Base-by-base conservation (phyloP, 1,140 invertebrate species). In the Apis mellifera region DNA sequence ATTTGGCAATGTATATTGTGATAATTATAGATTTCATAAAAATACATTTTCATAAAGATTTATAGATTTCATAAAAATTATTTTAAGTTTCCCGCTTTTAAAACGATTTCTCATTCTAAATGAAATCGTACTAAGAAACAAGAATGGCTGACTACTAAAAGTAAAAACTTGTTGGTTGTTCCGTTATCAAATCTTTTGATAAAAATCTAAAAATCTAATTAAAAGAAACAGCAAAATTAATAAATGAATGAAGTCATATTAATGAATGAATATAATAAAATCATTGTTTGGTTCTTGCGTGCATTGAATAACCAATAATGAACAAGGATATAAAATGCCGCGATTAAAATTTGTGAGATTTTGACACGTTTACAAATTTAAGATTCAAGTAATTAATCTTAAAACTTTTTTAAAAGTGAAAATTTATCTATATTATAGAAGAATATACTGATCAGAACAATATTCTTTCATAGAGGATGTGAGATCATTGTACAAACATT, bases 401-500 rank as follows among this genome's bases (percentile, higher is more conserved):
- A n/a, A 68, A 64, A 70, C 13, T 66, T 15, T 21, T 54, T 69
- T 52, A 55, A 79, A 55, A 82, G 75, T 80, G 78, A 74, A 73
- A 71, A 82, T 78, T 78, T 70, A 71, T 88, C 54, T 17, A 70
- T 52, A 62, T 80, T 80, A 73, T 73, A 82, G 76, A 62, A 77
- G 59, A 59, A 74, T 75, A 75, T 48, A 75, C 59, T 42, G 54
- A n/a, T 52, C 12, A 42, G 48, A 68, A n/a, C 42, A 19, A 26
- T 59, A 55, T n/a, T 48, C 26, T 55, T 66, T 60, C 42, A 23
- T 52, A 65, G 52, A 65, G 75, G 48, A 54, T 77, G 84, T 89
- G 90, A 89, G 86, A 90, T 90, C 87, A 87, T 85, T 82, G 78
- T 86, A 73, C 82, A 84, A 84, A 84, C 85, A 92, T 86, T 89